Evolutionary conservation across 2,113 vertebrate genomes (phyloP).

Genomic region (Peromyscus californicus): DNA sequence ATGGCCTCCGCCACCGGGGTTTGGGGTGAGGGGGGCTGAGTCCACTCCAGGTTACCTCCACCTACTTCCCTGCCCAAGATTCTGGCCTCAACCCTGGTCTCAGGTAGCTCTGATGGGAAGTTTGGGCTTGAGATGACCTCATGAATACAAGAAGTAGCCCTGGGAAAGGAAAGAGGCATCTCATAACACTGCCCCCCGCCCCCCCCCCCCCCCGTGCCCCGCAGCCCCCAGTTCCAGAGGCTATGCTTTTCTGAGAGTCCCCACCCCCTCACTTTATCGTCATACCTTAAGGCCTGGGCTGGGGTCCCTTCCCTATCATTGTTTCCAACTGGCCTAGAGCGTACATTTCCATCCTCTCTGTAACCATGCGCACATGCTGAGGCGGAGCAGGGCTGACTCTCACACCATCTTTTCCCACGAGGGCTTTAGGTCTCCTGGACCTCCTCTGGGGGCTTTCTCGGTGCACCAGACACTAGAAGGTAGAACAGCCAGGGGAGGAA

Average conservation of each 20-base stretch:
- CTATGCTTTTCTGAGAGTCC: neutral
- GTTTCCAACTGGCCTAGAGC: neutral
- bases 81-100: neutral
- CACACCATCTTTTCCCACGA: neutral
- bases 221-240: neutral
- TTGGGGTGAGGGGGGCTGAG: neutral
- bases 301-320: neutral
- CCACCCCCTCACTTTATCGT: neutral
- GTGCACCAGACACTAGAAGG: conserved; percentile 22
- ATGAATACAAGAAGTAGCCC: neutral
- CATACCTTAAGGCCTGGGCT: neutral
- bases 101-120: neutral
- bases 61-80: neutral
- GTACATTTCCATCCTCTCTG: neutral
- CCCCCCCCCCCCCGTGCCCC: neutral
- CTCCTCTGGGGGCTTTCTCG: conserved; percentile 20
- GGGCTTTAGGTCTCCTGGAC: neutral
- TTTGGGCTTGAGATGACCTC: neutral
- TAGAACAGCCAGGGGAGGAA: conserved; percentile 40
- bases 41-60: neutral
- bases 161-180: neutral
- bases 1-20: neutral
- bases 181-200: neutral
- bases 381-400: neutral
- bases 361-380: neutral